A percentile compares a stretch with the other conserved stretches of the same genome.
These are phyloP conservation scores for Catostylus mosaicus DNA, from an alignment of 30 jellyfish, hydroid and myxozoan species.

Conservation along the genomic window DNA sequence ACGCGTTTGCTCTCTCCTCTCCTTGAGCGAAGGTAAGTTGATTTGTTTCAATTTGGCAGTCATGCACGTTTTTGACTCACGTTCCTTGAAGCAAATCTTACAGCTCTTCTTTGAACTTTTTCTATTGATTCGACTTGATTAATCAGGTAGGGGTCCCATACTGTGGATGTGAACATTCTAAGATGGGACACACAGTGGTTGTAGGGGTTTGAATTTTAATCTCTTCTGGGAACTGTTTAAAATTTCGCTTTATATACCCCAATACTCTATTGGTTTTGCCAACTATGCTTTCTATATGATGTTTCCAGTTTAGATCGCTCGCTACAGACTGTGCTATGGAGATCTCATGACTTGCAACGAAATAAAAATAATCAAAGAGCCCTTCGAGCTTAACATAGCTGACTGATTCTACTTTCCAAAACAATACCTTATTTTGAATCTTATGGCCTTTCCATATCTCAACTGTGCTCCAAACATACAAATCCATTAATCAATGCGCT, in stretches of 20 bases:
- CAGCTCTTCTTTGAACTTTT: slow-evolving; percentile 26
- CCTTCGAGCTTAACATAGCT: too few species aligned
- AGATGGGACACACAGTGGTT: slow-evolving; percentile 39
- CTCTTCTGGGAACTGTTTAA: slow-evolving; percentile 51
- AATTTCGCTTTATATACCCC: slow-evolving; percentile 40
- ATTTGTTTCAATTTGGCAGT: slow-evolving; percentile 45
- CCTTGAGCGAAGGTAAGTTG: slow-evolving; percentile 48
- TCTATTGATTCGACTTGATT: slow-evolving; percentile 8
- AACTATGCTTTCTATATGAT: slow-evolving; percentile 42
- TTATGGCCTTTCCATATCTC: too few species aligned
- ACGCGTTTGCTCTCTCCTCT: slow-evolving; percentile 27
- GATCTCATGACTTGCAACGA: too few species aligned
- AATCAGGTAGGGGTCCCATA: slow-evolving; percentile 55
- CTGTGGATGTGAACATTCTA: slow-evolving; percentile 51
- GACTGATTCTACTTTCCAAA: too few species aligned
- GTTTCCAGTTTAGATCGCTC: slow-evolving; percentile 34
- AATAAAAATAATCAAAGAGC: too few species aligned
- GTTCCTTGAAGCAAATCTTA: slow-evolving; percentile 43
- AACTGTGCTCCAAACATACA: too few species aligned
- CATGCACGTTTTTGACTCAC: slow-evolving; percentile 44
- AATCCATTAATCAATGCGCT: too few species aligned
- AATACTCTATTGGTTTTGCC: slow-evolving; percentile 45
- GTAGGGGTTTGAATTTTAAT: slow-evolving; percentile 40
- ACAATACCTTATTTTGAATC: too few species aligned
- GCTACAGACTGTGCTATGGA: too few species aligned